phyloP scores from a whole-genome alignment of 2,113 vertebrate genomes.

The Megalops atlanticus region DNA sequence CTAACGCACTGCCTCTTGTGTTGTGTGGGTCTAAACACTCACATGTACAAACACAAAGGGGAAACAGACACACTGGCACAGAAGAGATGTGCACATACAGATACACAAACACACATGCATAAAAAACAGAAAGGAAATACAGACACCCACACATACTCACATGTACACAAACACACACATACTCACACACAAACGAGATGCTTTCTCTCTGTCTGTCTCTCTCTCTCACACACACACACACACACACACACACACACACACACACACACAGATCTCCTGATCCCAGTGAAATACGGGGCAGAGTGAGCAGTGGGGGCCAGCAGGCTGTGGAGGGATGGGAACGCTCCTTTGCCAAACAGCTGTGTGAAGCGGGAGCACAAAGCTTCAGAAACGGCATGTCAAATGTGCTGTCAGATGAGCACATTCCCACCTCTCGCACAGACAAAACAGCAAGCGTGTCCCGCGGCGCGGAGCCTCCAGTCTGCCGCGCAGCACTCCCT shows the following conservation, averaged over 20 bases:
- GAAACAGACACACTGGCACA: too few species aligned
- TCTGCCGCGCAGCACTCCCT: too few species aligned
- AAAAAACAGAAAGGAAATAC: too few species aligned
- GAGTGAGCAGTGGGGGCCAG: not conserved
- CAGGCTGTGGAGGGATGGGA: slow-evolving; percentile 25
- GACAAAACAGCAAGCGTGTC: not conserved
- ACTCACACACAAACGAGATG: slow-evolving; percentile 1
- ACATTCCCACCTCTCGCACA: not conserved
- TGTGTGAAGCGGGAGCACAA: slow-evolving; percentile 14
- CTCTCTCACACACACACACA: slow-evolving; percentile 14
- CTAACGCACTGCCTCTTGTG: too few species aligned
- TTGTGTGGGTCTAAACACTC: too few species aligned
- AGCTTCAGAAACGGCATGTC: slow-evolving; percentile 8
- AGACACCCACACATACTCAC: not conserved
- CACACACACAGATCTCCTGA: too few species aligned
- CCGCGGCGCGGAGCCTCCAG: not conserved
- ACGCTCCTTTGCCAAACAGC: slow-evolving; percentile 23
- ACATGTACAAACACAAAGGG: too few species aligned
- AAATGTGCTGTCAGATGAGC: not conserved
- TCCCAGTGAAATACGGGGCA: too few species aligned
- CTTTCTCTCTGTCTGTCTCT: too few species aligned
- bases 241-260: not conserved
- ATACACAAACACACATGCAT: too few species aligned
- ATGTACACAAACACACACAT: not conserved
- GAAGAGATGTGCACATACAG: too few species aligned